These are phyloP conservation scores for Apogon hyalosoma DNA, from an alignment of 2,797 vertebrate genomes.

Conservation along the genomic window DNA sequence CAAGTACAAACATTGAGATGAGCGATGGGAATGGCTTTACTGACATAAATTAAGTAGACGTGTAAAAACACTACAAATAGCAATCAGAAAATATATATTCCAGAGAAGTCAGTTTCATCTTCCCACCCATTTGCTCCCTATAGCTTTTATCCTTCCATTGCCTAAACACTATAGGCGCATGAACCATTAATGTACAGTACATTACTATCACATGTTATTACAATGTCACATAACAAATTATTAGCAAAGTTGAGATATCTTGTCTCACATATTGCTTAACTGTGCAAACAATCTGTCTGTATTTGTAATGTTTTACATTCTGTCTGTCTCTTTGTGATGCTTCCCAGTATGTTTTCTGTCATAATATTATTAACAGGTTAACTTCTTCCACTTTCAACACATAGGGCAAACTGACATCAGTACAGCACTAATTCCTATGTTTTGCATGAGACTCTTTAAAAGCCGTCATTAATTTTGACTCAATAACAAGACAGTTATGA, in stretches of 20 bases:
- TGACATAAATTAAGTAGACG: background rate
- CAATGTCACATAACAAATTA: background rate
- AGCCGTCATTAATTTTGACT: slow-evolving; percentile 12
- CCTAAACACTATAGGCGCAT: slow-evolving; percentile 8
- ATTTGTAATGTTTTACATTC: slow-evolving; percentile 3
- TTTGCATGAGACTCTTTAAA: background rate
- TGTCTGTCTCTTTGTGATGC: background rate
- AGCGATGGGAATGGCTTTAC: background rate
- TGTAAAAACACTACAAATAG: too few species aligned
- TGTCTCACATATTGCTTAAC: background rate
- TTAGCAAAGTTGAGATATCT: slow-evolving; percentile 6
- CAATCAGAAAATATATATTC: background rate
- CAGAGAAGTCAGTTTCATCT: slow-evolving; percentile 9
- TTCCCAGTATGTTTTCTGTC: background rate
- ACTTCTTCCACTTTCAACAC: slow-evolving; percentile 9
- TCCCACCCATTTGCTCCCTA: background rate
- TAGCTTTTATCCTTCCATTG: background rate
- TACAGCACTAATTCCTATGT: background rate
- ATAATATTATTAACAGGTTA: background rate
- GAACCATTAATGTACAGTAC: background rate
- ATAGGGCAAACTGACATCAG: slow-evolving; percentile 3
- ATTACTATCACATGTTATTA: too few species aligned
- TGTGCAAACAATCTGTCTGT: background rate
- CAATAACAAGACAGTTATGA: slow-evolving; percentile 18
- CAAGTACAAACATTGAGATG: background rate